Percentiles rank a stretch among this genome's conserved stretches.
Evolutionary conservation across 1,140 invertebrate genomes (phyloP).

Genomic region (Hycleus cichorii): DNA sequence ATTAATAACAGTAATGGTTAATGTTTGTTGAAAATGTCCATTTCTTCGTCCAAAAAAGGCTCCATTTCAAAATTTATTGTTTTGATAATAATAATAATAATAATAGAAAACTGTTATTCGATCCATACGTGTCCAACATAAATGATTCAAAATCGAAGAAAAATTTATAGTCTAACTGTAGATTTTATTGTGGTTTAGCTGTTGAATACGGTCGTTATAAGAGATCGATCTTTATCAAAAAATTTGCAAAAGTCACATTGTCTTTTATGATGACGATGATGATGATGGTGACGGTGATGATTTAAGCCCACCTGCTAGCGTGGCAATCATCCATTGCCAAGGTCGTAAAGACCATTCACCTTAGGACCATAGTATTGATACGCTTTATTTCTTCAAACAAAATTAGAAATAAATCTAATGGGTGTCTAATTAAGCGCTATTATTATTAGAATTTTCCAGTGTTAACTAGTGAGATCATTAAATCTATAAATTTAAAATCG

Average conservation of each 20-base stretch:
- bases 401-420: neutral
- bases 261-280: neutral
- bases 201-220: neutral
- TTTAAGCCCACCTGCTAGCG: constrained; percentile 9
- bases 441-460: neutral
- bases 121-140: neutral
- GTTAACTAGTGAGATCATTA: neutral
- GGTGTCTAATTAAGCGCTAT: neutral
- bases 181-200: neutral
- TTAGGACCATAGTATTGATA: constrained; percentile 23
- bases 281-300: neutral
- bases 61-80: neutral
- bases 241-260: no score
- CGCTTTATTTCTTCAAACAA: neutral
- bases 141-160: constrained; percentile 2
- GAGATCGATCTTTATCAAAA: neutral
- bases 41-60: neutral
- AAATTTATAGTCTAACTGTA: neutral
- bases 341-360: constrained; percentile 36
- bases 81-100: neutral
- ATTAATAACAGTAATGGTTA: neutral
- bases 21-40: constrained; percentile 4
- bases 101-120: neutral
- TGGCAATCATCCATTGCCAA: constrained; percentile 28
- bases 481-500: neutral